Percentiles rank a stretch among this genome's conserved stretches.
Conservation (phyloP, 2,113 vertebrate genomes). For the Daboia siamensis region DNA sequence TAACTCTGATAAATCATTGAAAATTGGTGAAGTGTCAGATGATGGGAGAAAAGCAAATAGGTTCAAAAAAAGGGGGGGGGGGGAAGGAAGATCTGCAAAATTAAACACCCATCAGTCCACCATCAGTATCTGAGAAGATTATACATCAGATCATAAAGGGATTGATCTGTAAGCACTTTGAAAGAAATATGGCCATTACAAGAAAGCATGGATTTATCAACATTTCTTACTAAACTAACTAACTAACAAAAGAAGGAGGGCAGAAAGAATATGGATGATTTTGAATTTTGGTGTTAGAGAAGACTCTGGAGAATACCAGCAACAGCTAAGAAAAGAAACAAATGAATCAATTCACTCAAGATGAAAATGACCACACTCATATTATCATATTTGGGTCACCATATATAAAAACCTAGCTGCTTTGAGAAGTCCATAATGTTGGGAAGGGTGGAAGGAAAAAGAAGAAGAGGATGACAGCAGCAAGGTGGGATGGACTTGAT, state of each 20-base stretch:
- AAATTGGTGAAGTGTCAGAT: not conserved
- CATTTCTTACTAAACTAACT: not conserved
- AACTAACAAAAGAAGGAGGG: not conserved
- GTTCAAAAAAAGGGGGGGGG: not conserved
- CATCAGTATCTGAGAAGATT: not conserved
- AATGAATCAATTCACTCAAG: not conserved
- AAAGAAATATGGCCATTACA: not conserved
- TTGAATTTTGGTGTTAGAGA: not conserved
- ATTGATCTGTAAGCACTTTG: not conserved
- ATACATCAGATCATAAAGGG: not conserved
- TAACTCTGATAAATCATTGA: not conserved
- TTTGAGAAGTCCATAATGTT: not conserved
- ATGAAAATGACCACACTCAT: not conserved
- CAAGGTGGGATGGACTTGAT: not conserved
- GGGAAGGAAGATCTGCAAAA: not conserved
- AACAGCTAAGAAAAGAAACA: not conserved
- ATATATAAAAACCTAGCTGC: not conserved
- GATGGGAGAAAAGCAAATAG: not conserved
- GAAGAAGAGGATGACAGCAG: not conserved
- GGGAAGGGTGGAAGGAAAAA: not conserved
- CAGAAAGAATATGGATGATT: not conserved
- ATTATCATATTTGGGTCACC: not conserved
- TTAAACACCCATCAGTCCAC: not conserved
- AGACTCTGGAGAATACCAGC: not conserved
- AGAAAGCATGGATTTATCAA: not conserved